Evolutionary conservation across 1,140 invertebrate species (phyloP), one percentile per base, ranked within the genome.

Genomic region (Solenopsis invicta): DNA sequence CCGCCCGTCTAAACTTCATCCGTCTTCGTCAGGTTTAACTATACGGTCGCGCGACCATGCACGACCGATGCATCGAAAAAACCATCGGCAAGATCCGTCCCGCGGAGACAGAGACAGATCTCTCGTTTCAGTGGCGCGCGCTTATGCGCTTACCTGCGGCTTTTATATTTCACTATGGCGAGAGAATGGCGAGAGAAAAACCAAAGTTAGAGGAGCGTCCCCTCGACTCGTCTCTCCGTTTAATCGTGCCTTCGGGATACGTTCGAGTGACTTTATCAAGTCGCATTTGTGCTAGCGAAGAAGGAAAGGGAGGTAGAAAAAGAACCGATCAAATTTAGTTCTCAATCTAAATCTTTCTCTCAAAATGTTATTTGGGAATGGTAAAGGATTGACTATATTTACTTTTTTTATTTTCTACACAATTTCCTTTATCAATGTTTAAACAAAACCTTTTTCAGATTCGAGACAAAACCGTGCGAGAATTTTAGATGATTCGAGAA

Each of bases 141-240:
- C 78, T 81, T 41, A n/a, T 48, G 52, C 41, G 41, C 41, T 74
- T 41, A 67, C 85, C 72, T 86, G 87, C 87, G 88, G 87, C 88
- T 89, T 91, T 92, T 92, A 91, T 84, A 84, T 75, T 84, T 84
- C 91, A 87, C 88, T 89, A 84, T 61, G 66, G 72, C 84, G 80
- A 85, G 87, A 80, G 90, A 89, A 88, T 87, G 86, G 84, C 90
- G 64, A 89, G 64, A 89, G 91, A 90, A 92, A 91, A 90, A 75
- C 54, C 18, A 1, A 75, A 82, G 52, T 61, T 41, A 54, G 74
- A 75, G 61, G 69, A 48, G 69, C 41, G 56, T 41, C 45, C 76
- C 50, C 76, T 21, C 48, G 77, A 67, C 48, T 80, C 52, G 80
- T 74, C 54, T 48, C 67, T 61, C 54, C 41, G 80, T 84, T 84